Conservation (phyloP, 2,888 invertebrate species). For the Melanostoma mellinum region DNA sequence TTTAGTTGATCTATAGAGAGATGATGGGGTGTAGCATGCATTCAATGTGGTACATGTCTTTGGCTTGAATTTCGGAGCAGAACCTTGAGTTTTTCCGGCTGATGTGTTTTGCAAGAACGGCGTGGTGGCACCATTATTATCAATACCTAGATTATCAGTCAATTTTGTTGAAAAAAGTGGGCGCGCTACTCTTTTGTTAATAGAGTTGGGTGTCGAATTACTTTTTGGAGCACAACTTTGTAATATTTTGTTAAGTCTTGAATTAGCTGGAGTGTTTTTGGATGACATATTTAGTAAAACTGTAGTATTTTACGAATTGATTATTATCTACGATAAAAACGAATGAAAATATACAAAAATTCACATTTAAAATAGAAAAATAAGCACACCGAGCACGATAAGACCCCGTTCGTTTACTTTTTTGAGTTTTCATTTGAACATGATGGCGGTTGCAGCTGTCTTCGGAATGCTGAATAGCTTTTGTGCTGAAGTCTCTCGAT, state of each 20-base stretch:
- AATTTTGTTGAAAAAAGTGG: constrained; percentile 40
- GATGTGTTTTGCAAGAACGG: constrained; percentile 57
- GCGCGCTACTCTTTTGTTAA: constrained; percentile 59
- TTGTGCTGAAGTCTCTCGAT: too few species aligned
- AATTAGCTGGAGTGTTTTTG: constrained; percentile 62
- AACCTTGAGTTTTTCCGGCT: constrained; percentile 52
- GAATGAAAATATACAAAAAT: not conserved
- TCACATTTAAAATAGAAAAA: constrained; percentile 15
- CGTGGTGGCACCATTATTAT: constrained; percentile 57
- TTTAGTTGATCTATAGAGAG: constrained; percentile 76
- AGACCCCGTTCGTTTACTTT: too few species aligned
- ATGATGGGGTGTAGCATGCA: constrained; percentile 81
- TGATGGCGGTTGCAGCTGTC: too few species aligned
- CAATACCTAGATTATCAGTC: constrained; percentile 43
- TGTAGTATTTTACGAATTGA: not conserved
- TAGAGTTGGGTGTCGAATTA: constrained; percentile 62
- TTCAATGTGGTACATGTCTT: constrained; percentile 77
- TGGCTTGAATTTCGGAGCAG: constrained; percentile 70
- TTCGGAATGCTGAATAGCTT: too few species aligned
- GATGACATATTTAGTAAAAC: constrained; percentile 47
- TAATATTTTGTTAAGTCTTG: constrained; percentile 39
- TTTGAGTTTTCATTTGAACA: too few species aligned
- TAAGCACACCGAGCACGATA: too few species aligned
- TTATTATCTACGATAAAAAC: not conserved
- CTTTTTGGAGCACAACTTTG: constrained; percentile 44